Evolutionary conservation across 2,113 vertebrate genomes (phyloP), one percentile per base, ranked within the genome.

Genomic region (Perca schrenkii): DNA sequence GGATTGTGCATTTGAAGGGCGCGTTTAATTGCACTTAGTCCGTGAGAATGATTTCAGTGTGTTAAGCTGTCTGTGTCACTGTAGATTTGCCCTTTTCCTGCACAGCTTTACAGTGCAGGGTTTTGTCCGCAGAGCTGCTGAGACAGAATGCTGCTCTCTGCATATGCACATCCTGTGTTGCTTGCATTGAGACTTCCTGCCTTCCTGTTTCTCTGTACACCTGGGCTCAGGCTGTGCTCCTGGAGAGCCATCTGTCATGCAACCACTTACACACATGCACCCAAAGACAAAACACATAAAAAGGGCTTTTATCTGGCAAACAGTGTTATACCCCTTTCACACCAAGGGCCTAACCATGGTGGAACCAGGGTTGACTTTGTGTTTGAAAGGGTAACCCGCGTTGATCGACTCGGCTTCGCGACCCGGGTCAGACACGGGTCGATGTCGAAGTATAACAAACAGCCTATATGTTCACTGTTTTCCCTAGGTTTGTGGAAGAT

Each of bases 121-220:
- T 81, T 79, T 70, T 61, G 53, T 83, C 74, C 12, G 19, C 57
- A 6, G 69, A 22, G 73, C 74, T 77, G 63, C 83, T 52, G 31
- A 86, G 80, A 46, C 52, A 53, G 61, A 74, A 43, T 57, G 83
- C 56, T 22, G 63, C 70, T 82, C 43, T 5, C 57, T 82, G 72
- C 85, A 76, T 50, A 76, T 74, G 72, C 90, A 89, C 89, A 89
- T 93, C 91, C 92, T 93, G 93, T 92, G 91, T 78, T 74, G 89
- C 84, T 89, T 79, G 36, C 77, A 79, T 66, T 60, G 61, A 85
- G 79, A 83, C 91, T 92, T 93, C 89, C 93, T 91, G 86, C 75
- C 86, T 91, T 91, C 86, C 92, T 93, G 87, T 93, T 88, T 87
- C 81, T 88, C 89, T 88, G 87, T 73, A 87, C 93, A 93, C 92